Evolutionary conservation across 1,140 invertebrate genomes (phyloP), one percentile per base, ranked within the genome.

Genomic region (Drosophila navojoa): DNA sequence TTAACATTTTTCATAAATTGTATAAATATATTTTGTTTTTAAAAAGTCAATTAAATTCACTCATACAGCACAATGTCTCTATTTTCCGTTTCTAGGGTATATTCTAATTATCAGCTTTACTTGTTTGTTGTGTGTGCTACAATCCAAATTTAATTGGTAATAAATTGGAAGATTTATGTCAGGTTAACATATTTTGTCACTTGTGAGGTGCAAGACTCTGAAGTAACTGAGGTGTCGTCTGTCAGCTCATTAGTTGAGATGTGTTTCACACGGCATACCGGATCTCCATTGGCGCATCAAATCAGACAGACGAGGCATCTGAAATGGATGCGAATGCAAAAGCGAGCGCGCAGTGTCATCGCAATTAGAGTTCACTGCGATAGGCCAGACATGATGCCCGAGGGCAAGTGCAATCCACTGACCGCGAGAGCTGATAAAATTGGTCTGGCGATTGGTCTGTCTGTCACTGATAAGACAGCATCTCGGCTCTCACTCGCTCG

Each of bases 211-310:
- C 4, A 32, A 16, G 15, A 11, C 1, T 35, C 44, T 22, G 0
- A 22, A 22, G 27, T 47, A 47, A 6, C 19, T 22, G 7, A 15
- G 11, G 13, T 40, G 16, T 5, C 11, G 16, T 5, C 11, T 19
- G 35, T 19, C 15, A 16, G 11, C 29, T 38, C n/a, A 7, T n/a
- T 27, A 58, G 6, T 45, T 9, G 42, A 10, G 32, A 19, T 25
- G 35, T 38, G 10, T 35, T 57, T 57, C 5, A 57, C 19, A 27
- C 40, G 22, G 5, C 64, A 73, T 64, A 69, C 71, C 71, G 71
- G 71, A 73, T 59, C 57, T 59, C n/a, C 1, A 11, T 38, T 32
- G 25, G 55, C 40, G 3, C 2, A 22, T 29, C 27, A 6, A 19
- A 16, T 45, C 15, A 13, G 35, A 38, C 11, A 25, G 45, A 61